Conservation (phyloP, 2,797 vertebrate genomes). For the Oreochromis mossambicus region DNA sequence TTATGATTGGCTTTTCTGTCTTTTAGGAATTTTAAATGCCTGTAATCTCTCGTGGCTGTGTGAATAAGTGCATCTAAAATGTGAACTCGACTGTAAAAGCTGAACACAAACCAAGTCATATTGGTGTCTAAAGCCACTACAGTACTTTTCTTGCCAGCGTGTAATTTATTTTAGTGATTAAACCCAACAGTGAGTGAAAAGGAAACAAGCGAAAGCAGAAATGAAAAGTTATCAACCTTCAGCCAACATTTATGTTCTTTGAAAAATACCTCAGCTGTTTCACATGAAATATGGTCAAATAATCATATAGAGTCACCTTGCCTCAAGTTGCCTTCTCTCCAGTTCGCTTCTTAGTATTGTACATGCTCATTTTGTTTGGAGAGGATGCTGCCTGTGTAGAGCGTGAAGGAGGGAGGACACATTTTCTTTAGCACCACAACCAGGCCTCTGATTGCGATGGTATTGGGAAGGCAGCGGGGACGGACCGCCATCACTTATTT, state of each 20-base stretch:
- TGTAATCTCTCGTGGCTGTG: neutral
- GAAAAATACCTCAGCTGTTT: neutral
- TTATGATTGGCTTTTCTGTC: neutral
- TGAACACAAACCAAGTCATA: neutral
- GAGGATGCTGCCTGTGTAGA: neutral
- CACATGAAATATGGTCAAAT: neutral
- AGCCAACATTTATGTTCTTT: neutral
- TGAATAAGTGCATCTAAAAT: neutral
- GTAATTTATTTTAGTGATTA: neutral
- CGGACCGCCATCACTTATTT: constrained; percentile 47
- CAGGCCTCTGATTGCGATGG: neutral
- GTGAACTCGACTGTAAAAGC: neutral
- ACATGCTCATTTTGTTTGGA: neutral
- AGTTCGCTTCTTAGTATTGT: neutral
- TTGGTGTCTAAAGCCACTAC: neutral
- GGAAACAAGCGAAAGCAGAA: neutral
- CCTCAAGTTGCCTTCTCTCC: neutral
- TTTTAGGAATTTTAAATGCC: neutral
- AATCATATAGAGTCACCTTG: neutral
- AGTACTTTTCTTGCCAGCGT: neutral
- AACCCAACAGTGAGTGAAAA: neutral
- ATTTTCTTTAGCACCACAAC: neutral
- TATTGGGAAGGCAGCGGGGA: constrained; percentile 9
- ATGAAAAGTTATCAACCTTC: neutral
- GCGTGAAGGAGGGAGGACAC: neutral